These are phyloP conservation scores for Aphis craccivora DNA, from an alignment of 1,140 invertebrate species.

Conservation along the genomic window DNA sequence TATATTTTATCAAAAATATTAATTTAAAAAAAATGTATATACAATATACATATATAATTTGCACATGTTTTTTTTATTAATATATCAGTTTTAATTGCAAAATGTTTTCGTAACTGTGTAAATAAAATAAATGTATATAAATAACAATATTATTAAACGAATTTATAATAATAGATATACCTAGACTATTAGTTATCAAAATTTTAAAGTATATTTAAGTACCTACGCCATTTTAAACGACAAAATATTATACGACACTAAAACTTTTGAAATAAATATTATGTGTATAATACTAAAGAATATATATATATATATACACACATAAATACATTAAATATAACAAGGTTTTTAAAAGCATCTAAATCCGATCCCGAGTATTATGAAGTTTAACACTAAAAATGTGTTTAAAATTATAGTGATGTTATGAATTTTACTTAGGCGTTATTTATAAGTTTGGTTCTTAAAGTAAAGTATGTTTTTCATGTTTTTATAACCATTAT, in stretches of 20 bases:
- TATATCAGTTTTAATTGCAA: too few relatives aligned
- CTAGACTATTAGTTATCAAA: background rate
- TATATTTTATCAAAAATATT: too few relatives aligned
- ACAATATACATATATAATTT: background rate
- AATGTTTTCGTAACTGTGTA: background rate
- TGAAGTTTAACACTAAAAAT: background rate
- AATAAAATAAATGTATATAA: background rate
- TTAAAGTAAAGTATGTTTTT: background rate
- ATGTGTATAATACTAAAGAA: background rate
- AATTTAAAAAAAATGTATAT: too few relatives aligned
- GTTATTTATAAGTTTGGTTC: background rate
- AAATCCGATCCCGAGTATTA: background rate
- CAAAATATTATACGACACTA: background rate
- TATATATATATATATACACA: background rate
- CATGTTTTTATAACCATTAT: background rate
- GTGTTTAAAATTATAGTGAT: background rate
- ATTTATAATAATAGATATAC: background rate
- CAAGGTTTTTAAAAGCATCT: constrained; percentile 15
- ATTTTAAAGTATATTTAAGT: background rate
- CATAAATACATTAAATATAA: constrained; percentile 7
- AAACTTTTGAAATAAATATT: constrained; percentile 6
- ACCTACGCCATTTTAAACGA: background rate
- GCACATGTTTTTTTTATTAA: too few relatives aligned
- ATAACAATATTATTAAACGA: background rate
- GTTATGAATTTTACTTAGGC: background rate